phyloP scores from a whole-genome alignment of 2,113 vertebrate genomes.

The Sturnus vulgaris region DNA sequence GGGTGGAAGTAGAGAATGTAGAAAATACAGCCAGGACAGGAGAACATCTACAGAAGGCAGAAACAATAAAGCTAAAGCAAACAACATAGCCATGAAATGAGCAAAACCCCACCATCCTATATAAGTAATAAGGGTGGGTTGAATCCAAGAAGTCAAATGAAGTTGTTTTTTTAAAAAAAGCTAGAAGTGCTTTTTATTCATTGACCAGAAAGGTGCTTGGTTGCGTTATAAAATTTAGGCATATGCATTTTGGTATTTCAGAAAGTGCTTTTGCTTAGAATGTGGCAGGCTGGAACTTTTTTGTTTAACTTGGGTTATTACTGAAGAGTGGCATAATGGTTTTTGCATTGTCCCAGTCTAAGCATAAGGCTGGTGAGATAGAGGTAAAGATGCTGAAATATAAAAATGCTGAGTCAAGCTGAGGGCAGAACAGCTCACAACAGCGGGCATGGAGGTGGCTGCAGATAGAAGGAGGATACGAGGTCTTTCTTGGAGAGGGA shows the following conservation, averaged over 20 bases:
- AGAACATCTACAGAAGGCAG: background rate
- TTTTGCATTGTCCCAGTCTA: background rate
- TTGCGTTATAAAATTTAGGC: background rate
- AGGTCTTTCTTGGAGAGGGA: background rate
- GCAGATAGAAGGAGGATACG: background rate
- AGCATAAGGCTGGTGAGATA: background rate
- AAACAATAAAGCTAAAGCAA: background rate
- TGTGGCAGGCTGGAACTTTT: background rate
- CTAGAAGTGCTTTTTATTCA: background rate
- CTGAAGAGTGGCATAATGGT: background rate
- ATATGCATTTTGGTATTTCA: background rate
- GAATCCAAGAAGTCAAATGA: background rate
- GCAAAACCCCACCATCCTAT: background rate
- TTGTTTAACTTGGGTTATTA: background rate
- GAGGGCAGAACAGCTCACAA: background rate
- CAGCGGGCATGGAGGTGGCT: background rate
- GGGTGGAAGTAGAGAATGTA: background rate
- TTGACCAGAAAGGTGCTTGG: background rate
- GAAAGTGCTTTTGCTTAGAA: background rate
- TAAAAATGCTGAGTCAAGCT: background rate
- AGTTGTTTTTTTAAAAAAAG: background rate
- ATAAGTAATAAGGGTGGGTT: background rate
- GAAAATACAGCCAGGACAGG: background rate
- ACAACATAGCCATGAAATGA: background rate
- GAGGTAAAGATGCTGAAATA: background rate